Evolutionary conservation across 1,140 invertebrate species (phyloP).

Genomic region (Drosophila murphyi): DNA sequence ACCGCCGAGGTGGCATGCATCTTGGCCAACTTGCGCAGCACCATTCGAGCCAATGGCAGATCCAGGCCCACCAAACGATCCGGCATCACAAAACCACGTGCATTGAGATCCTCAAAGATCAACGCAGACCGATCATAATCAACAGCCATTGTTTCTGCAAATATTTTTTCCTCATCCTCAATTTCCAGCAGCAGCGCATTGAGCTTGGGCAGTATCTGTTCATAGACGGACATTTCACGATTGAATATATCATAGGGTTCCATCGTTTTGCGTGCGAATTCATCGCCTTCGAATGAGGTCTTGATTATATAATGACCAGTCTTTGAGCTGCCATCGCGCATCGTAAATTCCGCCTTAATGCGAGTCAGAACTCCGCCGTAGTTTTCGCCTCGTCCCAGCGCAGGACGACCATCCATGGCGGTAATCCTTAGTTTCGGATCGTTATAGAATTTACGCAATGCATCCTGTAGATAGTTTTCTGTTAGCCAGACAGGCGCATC

Average conservation of each 20-base stretch:
- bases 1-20: slow-evolving; percentile 86
- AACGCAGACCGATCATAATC: slow-evolving; percentile 65
- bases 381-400: slow-evolving; percentile 79
- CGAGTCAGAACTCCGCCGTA: slow-evolving; percentile 75
- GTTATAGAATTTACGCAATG: slow-evolving; percentile 54
- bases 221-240: slow-evolving; percentile 79
- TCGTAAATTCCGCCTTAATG: slow-evolving; percentile 52
- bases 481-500: slow-evolving; percentile 73
- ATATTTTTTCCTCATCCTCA: slow-evolving; percentile 65
- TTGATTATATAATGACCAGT: slow-evolving; percentile 69
- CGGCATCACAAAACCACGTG: slow-evolving; percentile 84
- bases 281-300: slow-evolving; percentile 74
- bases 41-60: slow-evolving; percentile 85
- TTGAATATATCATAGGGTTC: slow-evolving; percentile 81
- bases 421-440: slow-evolving; percentile 59
- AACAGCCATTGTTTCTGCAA: slow-evolving; percentile 73
- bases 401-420: slow-evolving; percentile 58
- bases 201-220: slow-evolving; percentile 75
- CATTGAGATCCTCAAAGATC: slow-evolving; percentile 79
- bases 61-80: slow-evolving; percentile 86
- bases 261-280: slow-evolving; percentile 65
- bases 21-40: slow-evolving; percentile 86
- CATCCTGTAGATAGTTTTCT: slow-evolving; percentile 58
- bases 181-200: slow-evolving; percentile 66
- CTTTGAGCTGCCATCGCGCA: slow-evolving; percentile 35